Evolutionary conservation across 2,113 vertebrate species (phyloP), one percentile per base, ranked within the genome.

Genomic region (Fukomys damarensis): DNA sequence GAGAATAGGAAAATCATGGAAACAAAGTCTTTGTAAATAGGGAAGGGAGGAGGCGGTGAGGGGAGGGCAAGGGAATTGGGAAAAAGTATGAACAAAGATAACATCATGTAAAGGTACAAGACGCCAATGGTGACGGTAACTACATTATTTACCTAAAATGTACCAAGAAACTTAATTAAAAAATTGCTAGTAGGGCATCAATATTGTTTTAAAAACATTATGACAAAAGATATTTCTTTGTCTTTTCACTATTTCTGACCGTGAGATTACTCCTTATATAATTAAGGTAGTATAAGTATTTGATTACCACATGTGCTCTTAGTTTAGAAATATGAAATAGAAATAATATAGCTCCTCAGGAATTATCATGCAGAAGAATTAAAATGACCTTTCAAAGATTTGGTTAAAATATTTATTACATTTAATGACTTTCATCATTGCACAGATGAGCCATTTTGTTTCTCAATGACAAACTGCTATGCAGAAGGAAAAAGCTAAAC

Each of bases 341-440:
- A 93, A 89, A 68, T 7, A 70, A 5, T 19, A 6, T 20, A 93
- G 82, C 65, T 86, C 41, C 52, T 95, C 63, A 83, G 49, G 10
- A 82, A 72, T 86, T 59, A 65, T 26, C n/a, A 24, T 61, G 28
- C 11, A 61, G 46, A 88, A 91, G 32, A 86, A 82, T 74, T 86
- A 61, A 89, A 96, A 74, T 92, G 14, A 63, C 14, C 13, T 63
- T 12, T 70, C 8, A 46, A 96, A 17, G n/a, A 86, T 68, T 59
- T 81, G 52, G 83, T 68, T 92, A 95, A 96, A 94, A 65, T 94
- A 93, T 46, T 82, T 65, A 24, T 80, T 72, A 80, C 38, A 95
- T 82, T 85, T 86, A 41, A 65, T 89, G 30, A 11, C 7, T 63
- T 77, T 86, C 17, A 76, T 19, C 92, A 41, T 9, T 87, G 5